phyloP scores from a whole-genome alignment of 2,888 invertebrate species.

The Chrysotoxum bicinctum region DNA sequence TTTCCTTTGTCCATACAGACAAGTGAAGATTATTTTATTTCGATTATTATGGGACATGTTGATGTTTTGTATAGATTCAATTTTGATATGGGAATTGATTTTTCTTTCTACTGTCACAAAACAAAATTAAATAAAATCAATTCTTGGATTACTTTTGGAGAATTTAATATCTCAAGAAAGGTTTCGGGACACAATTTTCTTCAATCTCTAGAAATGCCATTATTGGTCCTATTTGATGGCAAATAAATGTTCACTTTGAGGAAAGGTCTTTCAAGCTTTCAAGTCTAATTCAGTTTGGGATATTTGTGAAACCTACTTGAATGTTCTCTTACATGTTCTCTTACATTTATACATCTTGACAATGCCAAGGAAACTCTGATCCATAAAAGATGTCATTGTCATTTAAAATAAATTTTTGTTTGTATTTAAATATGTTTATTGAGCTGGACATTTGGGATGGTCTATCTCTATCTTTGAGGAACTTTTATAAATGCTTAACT shows the following conservation, averaged over 20 bases:
- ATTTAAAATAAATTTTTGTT: not conserved
- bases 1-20: not conserved
- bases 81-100: not conserved
- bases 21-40: slow-evolving; percentile 5
- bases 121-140: not conserved
- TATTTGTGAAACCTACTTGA: not conserved
- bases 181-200: not conserved
- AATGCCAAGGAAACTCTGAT: not conserved
- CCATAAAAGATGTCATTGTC: not conserved
- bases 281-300: not conserved
- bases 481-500: too few species aligned
- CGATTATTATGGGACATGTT: not conserved
- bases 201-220: not conserved
- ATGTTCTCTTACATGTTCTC: not conserved
- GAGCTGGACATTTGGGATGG: not conserved
- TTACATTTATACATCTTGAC: too few species aligned
- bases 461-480: not conserved
- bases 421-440: not conserved
- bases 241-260: slow-evolving; percentile 1
- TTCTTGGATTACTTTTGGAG: not conserved
- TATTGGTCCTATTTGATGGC: not conserved
- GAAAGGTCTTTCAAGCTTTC: not conserved
- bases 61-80: not conserved
- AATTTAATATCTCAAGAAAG: not conserved
- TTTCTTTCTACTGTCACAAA: not conserved